Conservation (phyloP, 53 echinoderm and acorn worm species). For the Antedon mediterranea region DNA sequence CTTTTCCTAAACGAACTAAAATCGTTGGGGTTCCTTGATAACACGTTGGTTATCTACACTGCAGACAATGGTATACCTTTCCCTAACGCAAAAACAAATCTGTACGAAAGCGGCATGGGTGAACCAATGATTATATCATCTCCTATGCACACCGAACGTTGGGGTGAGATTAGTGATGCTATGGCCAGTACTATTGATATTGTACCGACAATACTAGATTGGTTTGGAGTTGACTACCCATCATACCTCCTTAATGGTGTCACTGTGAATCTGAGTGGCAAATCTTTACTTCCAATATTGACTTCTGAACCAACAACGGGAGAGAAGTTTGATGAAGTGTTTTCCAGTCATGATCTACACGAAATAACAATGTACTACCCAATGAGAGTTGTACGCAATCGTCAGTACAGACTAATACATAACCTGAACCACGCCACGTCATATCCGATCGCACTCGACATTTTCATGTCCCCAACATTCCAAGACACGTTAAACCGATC, state of each 20-base stretch:
- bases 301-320: slow-evolving; percentile 35
- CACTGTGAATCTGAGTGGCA: slow-evolving; percentile 35
- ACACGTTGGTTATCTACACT: slow-evolving; percentile 81
- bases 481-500: slow-evolving; percentile 65
- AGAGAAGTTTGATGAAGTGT: slow-evolving; percentile 42
- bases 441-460: slow-evolving; percentile 73
- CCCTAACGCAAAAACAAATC: slow-evolving; percentile 94
- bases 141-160: slow-evolving; percentile 39
- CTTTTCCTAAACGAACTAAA: slow-evolving; percentile 68
- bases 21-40: slow-evolving; percentile 58
- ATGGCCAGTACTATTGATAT: slow-evolving; percentile 83
- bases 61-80: slow-evolving; percentile 94
- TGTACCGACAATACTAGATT: slow-evolving; percentile 75
- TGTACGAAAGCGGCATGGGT: slow-evolving; percentile 87
- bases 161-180: slow-evolving; percentile 76
- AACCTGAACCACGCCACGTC: slow-evolving; percentile 81
- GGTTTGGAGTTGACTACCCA: slow-evolving; percentile 60
- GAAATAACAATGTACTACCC: slow-evolving; percentile 95
- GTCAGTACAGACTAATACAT: slow-evolving; percentile 76
- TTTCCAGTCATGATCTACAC: slow-evolving; percentile 86
- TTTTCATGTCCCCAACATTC: slow-evolving; percentile 58
- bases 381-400: slow-evolving; percentile 61
- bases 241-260: slow-evolving; percentile 19
- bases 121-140: slow-evolving; percentile 86
- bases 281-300: slow-evolving; percentile 64